Percentiles rank a stretch among this genome's conserved stretches.
These are phyloP conservation scores for Globodera rostochiensis DNA, from an alignment of 1,140 invertebrate species.

Conservation along the genomic window DNA sequence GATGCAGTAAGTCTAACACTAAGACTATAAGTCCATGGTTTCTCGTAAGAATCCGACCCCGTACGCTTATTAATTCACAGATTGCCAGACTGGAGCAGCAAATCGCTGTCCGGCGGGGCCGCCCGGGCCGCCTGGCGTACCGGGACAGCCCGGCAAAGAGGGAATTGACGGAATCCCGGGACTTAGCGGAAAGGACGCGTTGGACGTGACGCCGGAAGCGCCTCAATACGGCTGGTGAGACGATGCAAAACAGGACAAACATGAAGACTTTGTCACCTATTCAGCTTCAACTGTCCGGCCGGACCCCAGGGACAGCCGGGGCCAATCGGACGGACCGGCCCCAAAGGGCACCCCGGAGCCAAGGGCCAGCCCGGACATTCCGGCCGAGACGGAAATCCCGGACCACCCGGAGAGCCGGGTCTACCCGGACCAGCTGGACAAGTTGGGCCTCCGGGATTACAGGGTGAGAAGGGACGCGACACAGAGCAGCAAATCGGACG, in stretches of 20 bases:
- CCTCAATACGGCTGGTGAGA: conserved; percentile 38
- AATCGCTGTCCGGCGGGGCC: conserved; percentile 64
- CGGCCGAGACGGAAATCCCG: conserved; percentile 58
- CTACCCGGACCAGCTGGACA: conserved; percentile 47
- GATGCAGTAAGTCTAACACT: conserved; percentile 41
- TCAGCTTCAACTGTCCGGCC: conserved; percentile 54
- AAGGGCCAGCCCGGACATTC: conserved; percentile 53
- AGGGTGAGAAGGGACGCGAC: conserved; percentile 23
- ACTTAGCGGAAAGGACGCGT: conserved; percentile 51
- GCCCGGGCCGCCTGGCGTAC: conserved; percentile 53
- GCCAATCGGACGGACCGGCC: conserved; percentile 59
- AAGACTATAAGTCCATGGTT: background rate
- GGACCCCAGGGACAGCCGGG: conserved; percentile 56
- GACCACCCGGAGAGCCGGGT: conserved; percentile 46
- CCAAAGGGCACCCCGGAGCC: conserved; percentile 56
- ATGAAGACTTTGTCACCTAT: background rate
- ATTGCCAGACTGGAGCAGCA: conserved; percentile 51
- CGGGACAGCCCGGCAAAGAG: conserved; percentile 48
- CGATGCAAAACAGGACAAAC: background rate
- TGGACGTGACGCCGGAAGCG: conserved; percentile 53
- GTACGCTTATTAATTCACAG: background rate
- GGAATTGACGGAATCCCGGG: conserved; percentile 46
- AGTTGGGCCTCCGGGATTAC: conserved; percentile 56
- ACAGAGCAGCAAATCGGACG: conserved; percentile 25
- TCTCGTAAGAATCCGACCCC: background rate